These are phyloP conservation scores for Hecatera dysodea DNA, from an alignment of 2,888 invertebrate species.

Conservation along the genomic window DNA sequence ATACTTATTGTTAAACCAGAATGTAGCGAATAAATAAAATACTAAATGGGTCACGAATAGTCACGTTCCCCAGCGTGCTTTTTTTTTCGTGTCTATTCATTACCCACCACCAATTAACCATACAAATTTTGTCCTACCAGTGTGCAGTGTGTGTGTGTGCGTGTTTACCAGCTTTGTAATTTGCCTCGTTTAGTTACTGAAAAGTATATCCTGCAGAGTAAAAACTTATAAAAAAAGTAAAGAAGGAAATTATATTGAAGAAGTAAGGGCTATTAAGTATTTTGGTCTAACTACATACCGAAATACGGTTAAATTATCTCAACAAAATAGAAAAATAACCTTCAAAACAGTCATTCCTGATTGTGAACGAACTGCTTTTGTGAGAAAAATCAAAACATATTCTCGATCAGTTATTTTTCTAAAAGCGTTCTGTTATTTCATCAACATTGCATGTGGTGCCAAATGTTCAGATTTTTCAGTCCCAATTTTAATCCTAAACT, in stretches of 20 bases:
- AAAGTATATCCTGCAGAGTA: too few relatives aligned
- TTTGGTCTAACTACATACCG: too few relatives aligned
- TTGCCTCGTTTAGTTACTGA: background rate
- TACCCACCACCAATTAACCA: too few relatives aligned
- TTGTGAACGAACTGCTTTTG: background rate
- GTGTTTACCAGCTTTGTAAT: background rate
- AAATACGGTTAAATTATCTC: too few relatives aligned
- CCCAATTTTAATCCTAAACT: background rate
- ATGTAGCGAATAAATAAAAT: background rate
- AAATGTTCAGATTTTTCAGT: background rate
- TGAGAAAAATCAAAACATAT: slow-evolving; percentile 20
- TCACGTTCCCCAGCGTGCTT: too few relatives aligned
- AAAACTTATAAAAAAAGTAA: too few relatives aligned
- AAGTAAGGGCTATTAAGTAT: too few relatives aligned
- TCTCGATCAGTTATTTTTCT: slow-evolving; percentile 18
- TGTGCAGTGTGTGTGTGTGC: background rate
- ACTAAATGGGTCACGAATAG: too few relatives aligned
- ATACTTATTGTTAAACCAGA: too few relatives aligned
- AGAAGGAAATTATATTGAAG: too few relatives aligned
- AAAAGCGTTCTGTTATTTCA: slow-evolving; percentile 20
- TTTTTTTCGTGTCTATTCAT: too few relatives aligned
- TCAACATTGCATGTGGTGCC: background rate
- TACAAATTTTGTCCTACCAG: too few relatives aligned
- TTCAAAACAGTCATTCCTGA: background rate
- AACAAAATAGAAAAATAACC: background rate